Evolutionary conservation across 2,113 vertebrate genomes (phyloP).

Genomic region (Corythoichthys haematopterus): DNA sequence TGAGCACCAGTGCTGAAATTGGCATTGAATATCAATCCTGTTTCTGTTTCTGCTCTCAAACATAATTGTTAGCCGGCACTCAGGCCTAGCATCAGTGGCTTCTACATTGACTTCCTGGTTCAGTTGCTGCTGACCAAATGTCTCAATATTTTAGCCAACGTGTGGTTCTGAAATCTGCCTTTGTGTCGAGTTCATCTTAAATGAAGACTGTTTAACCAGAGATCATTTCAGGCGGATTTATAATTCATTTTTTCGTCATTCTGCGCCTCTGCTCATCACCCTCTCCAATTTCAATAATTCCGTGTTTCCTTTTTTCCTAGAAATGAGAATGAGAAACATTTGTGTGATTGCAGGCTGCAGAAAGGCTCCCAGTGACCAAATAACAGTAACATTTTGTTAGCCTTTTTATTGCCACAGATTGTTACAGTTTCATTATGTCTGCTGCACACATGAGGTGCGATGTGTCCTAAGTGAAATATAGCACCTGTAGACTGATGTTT

Average conservation of each 20-base stretch:
- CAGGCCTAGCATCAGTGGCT: not conserved
- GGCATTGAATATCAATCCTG: too few species aligned
- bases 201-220: conserved; percentile 18
- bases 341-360: not conserved
- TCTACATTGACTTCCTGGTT: not conserved
- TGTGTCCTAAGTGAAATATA: not conserved
- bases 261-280: conserved; percentile 25
- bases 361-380: not conserved
- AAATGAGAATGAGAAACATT: conserved; percentile 26
- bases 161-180: not conserved
- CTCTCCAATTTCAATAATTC: conserved; percentile 27
- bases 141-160: not conserved
- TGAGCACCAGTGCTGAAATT: too few species aligned
- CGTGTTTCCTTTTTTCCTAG: conserved; percentile 5
- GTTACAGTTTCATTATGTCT: conserved; percentile 3
- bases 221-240: conserved; percentile 36
- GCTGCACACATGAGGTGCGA: not conserved
- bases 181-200: not conserved
- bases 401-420: not conserved
- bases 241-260: conserved; percentile 31
- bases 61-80: not conserved
- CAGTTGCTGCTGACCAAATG: not conserved
- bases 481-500: not conserved
- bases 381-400: not conserved
- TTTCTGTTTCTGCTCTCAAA: too few species aligned